Evolutionary conservation across 2,888 invertebrate species (phyloP).

Genomic region (Mongoloraphidia duomilia): DNA sequence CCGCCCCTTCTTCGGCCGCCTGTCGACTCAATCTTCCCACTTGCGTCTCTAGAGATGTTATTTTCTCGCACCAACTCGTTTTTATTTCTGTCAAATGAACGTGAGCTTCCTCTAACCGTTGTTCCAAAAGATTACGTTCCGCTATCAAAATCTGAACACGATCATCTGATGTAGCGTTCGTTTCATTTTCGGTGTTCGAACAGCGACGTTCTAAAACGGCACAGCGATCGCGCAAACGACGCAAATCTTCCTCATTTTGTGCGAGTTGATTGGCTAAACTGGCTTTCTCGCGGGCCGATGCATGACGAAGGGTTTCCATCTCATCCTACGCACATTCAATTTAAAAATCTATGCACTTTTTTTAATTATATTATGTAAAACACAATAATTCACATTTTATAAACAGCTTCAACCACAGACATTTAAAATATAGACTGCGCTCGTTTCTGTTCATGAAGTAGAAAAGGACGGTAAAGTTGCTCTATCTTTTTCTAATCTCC

Average conservation of each 20-base stretch:
- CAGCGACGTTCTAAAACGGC: slow-evolving; percentile 38
- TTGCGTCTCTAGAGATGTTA: slow-evolving; percentile 79
- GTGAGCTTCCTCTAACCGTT: slow-evolving; percentile 71
- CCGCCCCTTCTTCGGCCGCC: slow-evolving; percentile 71
- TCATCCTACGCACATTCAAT: slow-evolving; percentile 47
- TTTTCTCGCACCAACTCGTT: slow-evolving; percentile 84
- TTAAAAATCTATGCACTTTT: background rate
- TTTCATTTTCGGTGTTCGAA: slow-evolving; percentile 26
- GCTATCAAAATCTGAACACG: slow-evolving; percentile 39
- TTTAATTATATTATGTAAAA: slow-evolving; percentile 9
- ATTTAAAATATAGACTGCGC: no score
- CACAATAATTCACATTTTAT: no score
- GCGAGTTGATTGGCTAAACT: slow-evolving; percentile 53
- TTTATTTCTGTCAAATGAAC: slow-evolving; percentile 80
- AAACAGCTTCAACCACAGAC: slow-evolving; percentile 1
- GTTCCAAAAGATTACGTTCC: slow-evolving; percentile 54
- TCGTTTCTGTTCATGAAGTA: no score
- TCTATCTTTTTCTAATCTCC: no score
- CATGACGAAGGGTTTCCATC: slow-evolving; percentile 57
- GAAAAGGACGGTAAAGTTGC: no score
- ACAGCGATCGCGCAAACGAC: slow-evolving; percentile 50
- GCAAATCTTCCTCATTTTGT: slow-evolving; percentile 59
- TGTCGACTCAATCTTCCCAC: slow-evolving; percentile 68
- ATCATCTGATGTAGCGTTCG: slow-evolving; percentile 34
- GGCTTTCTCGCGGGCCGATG: slow-evolving; percentile 55